Conservation (phyloP, 2,113 vertebrate genomes). For the Bos indicus region DNA sequence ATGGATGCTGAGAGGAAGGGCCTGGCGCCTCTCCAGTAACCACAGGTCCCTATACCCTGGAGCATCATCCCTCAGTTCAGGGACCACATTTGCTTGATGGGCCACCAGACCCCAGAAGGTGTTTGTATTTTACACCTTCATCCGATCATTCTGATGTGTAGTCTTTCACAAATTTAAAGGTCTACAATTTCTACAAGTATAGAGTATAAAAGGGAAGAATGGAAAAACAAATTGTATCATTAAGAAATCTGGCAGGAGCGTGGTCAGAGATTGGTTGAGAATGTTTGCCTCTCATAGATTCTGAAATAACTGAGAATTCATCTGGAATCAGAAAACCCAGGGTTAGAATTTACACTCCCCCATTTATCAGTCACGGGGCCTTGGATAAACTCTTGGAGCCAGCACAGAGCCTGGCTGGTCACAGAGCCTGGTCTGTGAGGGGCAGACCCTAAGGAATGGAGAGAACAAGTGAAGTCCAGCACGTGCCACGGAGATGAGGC, state of each 20-base stretch:
- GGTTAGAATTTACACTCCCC: not conserved
- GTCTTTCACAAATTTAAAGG: not conserved
- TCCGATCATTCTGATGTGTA: not conserved
- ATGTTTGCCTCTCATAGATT: not conserved
- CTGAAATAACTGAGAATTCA: not conserved
- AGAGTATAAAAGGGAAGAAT: not conserved
- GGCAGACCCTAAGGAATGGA: not conserved
- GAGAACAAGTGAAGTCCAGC: not conserved
- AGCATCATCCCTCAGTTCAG: too few species aligned
- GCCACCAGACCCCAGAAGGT: not conserved
- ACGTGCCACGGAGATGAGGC: not conserved
- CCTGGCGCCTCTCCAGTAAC: fast-evolving
- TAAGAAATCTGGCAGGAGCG: not conserved
- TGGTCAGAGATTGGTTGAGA: not conserved
- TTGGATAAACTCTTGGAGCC: not conserved
- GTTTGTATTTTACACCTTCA: not conserved
- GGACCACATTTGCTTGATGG: not conserved
- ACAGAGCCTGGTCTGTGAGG: not conserved
- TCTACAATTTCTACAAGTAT: not conserved
- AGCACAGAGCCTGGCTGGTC: not conserved
- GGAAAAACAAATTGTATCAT: not conserved
- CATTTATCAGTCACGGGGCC: not conserved
- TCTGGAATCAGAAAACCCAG: not conserved
- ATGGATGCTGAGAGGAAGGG: not conserved
- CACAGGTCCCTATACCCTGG: fast-evolving